Percentiles rank a stretch among this genome's conserved stretches.
These are phyloP conservation scores for Metaphire vulgaris DNA, from an alignment of 1,140 invertebrate species.

Conservation along the genomic window DNA sequence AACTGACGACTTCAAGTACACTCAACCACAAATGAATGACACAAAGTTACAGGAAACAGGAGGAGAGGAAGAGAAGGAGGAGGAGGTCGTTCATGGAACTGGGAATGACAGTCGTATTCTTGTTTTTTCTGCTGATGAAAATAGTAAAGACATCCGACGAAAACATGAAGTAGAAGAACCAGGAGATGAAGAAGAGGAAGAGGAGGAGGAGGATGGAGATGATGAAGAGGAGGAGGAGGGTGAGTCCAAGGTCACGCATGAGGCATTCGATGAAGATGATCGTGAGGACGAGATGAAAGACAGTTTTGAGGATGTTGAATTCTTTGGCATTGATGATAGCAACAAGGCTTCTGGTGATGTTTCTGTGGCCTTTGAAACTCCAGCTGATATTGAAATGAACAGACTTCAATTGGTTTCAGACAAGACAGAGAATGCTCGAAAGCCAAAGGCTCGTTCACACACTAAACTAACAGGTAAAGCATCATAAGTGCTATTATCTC, in stretches of 20 bases:
- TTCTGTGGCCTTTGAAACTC: neutral
- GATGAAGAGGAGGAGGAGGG: conserved; percentile 22
- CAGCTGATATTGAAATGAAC: neutral
- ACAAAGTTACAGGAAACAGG: neutral
- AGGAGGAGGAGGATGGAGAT: conserved; percentile 19
- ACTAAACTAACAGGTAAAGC: too few relatives aligned
- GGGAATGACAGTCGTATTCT: neutral
- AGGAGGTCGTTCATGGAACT: neutral
- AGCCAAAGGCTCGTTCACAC: too few relatives aligned
- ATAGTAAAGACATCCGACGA: conserved; percentile 23
- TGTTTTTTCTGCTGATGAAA: neutral
- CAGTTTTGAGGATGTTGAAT: conserved; percentile 13
- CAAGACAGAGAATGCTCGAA: too few relatives aligned
- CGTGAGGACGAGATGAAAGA: conserved; percentile 17
- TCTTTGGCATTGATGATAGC: neutral
- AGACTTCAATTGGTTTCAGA: too few relatives aligned
- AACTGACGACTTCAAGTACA: too few relatives aligned
- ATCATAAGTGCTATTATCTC: too few relatives aligned
- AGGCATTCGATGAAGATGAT: conserved; percentile 5
- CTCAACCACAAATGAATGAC: too few relatives aligned
- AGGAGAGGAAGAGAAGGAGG: conserved; percentile 10
- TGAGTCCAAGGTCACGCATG: conserved; percentile 18
- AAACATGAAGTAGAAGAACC: conserved; percentile 20
- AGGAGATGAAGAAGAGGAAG: conserved; percentile 16
- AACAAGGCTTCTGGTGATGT: neutral